phyloP scores from a whole-genome alignment of 2,113 vertebrate genomes.

The Labeo catla region DNA sequence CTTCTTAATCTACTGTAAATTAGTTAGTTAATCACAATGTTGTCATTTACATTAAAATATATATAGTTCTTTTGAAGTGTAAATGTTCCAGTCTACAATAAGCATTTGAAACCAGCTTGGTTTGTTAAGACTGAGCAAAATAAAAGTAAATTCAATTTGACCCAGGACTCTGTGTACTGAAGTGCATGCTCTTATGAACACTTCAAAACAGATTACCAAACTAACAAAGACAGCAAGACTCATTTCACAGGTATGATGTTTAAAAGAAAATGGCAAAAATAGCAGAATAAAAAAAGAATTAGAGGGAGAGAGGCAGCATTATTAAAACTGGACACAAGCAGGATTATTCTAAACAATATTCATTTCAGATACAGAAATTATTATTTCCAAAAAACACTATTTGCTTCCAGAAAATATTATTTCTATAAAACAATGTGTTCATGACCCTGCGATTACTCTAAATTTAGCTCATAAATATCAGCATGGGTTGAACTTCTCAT shows the following conservation, averaged over 20 bases:
- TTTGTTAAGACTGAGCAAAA: not conserved
- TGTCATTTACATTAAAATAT: too few species aligned
- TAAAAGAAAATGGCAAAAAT: not conserved
- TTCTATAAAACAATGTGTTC: slow-evolving; percentile 3
- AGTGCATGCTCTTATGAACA: not conserved
- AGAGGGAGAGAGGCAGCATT: not conserved
- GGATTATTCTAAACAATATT: not conserved
- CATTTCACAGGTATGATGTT: not conserved
- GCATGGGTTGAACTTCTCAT: slow-evolving; percentile 4
- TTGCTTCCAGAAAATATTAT: not conserved
- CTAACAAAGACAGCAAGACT: not conserved
- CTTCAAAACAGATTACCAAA: slow-evolving; percentile 1
- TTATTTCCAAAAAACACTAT: not conserved
- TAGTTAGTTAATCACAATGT: too few species aligned
- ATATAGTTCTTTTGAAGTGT: too few species aligned
- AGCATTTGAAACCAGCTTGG: not conserved
- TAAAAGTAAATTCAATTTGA: not conserved
- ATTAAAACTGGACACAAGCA: not conserved
- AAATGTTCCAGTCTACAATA: not conserved
- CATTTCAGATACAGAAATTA: not conserved
- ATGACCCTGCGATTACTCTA: not conserved
- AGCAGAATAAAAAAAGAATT: not conserved
- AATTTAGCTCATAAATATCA: slow-evolving; percentile 16
- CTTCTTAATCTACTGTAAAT: too few species aligned
- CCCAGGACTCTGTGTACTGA: slow-evolving; percentile 8